Evolutionary conservation across 2,113 vertebrate species (phyloP).

Genomic region (Theristicus caerulescens): DNA sequence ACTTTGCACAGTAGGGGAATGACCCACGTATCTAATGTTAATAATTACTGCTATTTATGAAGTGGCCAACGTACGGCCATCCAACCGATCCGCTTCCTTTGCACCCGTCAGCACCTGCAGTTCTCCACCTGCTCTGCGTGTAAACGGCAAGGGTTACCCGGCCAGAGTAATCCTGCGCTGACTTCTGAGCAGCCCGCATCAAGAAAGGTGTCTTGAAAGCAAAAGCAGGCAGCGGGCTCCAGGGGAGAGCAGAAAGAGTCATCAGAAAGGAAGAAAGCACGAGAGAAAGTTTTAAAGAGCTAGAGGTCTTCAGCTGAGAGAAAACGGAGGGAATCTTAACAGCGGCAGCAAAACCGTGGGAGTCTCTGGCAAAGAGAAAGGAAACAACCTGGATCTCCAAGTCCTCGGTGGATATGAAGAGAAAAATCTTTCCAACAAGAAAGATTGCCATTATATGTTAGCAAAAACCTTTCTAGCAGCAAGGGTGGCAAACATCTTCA

Average conservation of each 20-base stretch:
- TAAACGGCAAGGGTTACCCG: accelerated
- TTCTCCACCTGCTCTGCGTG: background rate
- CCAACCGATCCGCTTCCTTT: background rate
- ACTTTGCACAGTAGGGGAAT: background rate
- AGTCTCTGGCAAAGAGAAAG: too few relatives aligned
- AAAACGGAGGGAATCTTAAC: accelerated
- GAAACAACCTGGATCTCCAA: background rate
- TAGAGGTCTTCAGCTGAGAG: background rate
- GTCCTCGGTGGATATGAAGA: background rate
- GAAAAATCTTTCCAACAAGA: background rate
- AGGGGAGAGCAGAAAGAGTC: background rate
- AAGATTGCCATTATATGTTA: background rate
- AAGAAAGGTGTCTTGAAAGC: background rate
- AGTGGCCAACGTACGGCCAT: accelerated
- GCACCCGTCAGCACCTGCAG: accelerated
- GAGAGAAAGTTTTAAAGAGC: background rate
- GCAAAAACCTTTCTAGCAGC: background rate
- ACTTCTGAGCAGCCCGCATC: accelerated
- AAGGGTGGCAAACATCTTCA: background rate
- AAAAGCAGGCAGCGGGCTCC: background rate
- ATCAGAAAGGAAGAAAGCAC: background rate
- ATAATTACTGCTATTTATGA: accelerated
- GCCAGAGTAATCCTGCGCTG: accelerated
- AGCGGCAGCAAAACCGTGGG: background rate
- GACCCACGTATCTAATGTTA: accelerated